These are phyloP conservation scores for Lanius collurio DNA, from an alignment of 2,113 vertebrate genomes.

Conservation along the genomic window DNA sequence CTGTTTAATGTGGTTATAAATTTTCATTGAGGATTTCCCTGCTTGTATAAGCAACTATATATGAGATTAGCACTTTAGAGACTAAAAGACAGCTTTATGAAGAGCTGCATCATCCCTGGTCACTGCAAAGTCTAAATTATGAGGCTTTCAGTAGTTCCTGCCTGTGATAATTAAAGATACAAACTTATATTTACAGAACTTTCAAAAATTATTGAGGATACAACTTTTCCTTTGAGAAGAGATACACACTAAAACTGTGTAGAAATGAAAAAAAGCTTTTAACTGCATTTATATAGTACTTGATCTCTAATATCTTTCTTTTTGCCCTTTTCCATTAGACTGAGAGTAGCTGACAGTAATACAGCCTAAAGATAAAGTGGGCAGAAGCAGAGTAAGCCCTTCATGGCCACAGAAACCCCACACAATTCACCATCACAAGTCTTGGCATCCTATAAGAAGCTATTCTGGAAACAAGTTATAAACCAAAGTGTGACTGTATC, in stretches of 20 bases:
- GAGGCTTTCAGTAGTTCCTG: not conserved
- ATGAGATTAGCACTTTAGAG: not conserved
- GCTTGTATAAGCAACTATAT: not conserved
- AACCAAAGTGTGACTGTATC: not conserved
- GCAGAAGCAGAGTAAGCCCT: not conserved
- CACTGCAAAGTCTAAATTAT: not conserved
- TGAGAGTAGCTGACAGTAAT: not conserved
- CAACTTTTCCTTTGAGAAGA: not conserved
- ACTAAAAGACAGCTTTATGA: not conserved
- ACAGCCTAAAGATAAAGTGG: not conserved
- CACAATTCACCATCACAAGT: not conserved
- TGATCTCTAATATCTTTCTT: not conserved
- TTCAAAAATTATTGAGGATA: not conserved
- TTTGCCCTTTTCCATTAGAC: not conserved
- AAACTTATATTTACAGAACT: not conserved
- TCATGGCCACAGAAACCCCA: not conserved
- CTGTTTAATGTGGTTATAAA: not conserved
- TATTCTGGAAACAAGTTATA: not conserved
- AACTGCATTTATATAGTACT: not conserved
- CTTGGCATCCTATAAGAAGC: not conserved
- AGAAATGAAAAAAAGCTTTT: not conserved
- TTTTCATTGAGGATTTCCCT: slow-evolving; percentile 17
- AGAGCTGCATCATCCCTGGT: not conserved
- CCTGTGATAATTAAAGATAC: not conserved
- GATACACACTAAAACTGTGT: not conserved